These are phyloP conservation scores for Zophobas morio DNA, from an alignment of 1,140 invertebrate genomes.

Conservation along the genomic window DNA sequence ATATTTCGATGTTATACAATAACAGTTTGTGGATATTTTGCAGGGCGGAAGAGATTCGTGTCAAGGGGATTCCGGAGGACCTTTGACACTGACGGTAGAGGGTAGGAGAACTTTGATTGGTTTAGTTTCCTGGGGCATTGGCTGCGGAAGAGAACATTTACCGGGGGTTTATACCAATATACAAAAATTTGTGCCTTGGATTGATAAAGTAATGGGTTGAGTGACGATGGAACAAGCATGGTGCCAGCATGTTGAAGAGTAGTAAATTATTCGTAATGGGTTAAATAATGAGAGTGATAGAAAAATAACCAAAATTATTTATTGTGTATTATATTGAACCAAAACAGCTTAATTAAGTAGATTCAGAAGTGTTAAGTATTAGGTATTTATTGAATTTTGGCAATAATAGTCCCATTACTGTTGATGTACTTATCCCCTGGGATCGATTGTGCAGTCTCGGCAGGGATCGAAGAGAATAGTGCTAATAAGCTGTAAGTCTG, in stretches of 20 bases:
- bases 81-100: slow-evolving; percentile 85
- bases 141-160: slow-evolving; percentile 90
- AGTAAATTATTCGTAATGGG: slow-evolving; percentile 43
- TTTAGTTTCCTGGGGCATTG: slow-evolving; percentile 92
- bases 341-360: slow-evolving; percentile 42
- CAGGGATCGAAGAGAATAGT: slow-evolving; percentile 44
- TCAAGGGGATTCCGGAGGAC: slow-evolving; percentile 88
- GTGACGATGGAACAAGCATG: not conserved
- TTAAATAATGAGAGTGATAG: slow-evolving; percentile 19
- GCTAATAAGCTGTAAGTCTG: slow-evolving; percentile 51
- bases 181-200: slow-evolving; percentile 93
- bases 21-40: slow-evolving; percentile 52
- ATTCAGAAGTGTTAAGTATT: slow-evolving; percentile 32
- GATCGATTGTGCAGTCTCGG: slow-evolving; percentile 33
- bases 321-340: slow-evolving; percentile 26
- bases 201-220: slow-evolving; percentile 84
- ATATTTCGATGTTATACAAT: slow-evolving; percentile 13
- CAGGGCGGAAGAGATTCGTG: slow-evolving; percentile 80
- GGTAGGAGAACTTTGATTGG: slow-evolving; percentile 89
- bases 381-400: not conserved
- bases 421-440: slow-evolving; percentile 34
- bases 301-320: slow-evolving; percentile 42
- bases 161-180: slow-evolving; percentile 93
- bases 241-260: slow-evolving; percentile 50
- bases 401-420: slow-evolving; percentile 30